A percentile compares a stretch with the other conserved stretches of the same genome.
Evolutionary conservation across 1,140 invertebrate genomes (phyloP).

Genomic region (Drosophila parvula): DNA sequence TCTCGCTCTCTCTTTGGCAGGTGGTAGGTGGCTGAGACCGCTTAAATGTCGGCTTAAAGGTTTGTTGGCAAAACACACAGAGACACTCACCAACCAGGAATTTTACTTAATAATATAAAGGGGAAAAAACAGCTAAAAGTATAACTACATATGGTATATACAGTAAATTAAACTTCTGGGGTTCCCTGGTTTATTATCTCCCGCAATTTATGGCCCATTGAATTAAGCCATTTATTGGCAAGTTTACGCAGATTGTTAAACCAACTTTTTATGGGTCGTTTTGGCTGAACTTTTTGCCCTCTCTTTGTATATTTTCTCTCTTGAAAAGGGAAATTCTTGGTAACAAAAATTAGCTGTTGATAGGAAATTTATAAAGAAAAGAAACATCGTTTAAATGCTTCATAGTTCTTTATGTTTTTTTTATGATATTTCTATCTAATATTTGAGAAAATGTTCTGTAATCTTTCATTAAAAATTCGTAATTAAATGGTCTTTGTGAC

Average conservation of each 20-base stretch:
- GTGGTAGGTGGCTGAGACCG: not conserved
- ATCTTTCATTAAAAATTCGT: not conserved
- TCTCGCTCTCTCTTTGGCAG: not conserved
- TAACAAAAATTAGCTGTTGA: not conserved
- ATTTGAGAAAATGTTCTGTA: not conserved
- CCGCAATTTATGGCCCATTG: conserved; percentile 27
- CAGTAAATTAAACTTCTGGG: not conserved
- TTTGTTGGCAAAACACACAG: conserved; percentile 9
- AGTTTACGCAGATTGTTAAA: conserved; percentile 5
- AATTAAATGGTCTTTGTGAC: not conserved
- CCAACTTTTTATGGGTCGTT: conserved; percentile 14
- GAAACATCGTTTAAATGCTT: not conserved
- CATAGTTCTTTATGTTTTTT: no score
- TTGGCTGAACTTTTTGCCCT: not conserved
- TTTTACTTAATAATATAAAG: not conserved
- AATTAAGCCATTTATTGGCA: conserved; percentile 20
- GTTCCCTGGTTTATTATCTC: conserved; percentile 10
- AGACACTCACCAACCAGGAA: conserved; percentile 31
- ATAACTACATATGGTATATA: not conserved
- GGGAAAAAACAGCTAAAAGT: not conserved
- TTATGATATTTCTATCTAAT: no score
- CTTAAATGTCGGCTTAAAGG: conserved; percentile 3
- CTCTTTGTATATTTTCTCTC: not conserved
- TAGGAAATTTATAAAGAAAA: not conserved
- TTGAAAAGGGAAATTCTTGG: not conserved